Base-by-base conservation (phyloP, 2,888 invertebrate genomes). In the Sesia bembeciformis region DNA sequence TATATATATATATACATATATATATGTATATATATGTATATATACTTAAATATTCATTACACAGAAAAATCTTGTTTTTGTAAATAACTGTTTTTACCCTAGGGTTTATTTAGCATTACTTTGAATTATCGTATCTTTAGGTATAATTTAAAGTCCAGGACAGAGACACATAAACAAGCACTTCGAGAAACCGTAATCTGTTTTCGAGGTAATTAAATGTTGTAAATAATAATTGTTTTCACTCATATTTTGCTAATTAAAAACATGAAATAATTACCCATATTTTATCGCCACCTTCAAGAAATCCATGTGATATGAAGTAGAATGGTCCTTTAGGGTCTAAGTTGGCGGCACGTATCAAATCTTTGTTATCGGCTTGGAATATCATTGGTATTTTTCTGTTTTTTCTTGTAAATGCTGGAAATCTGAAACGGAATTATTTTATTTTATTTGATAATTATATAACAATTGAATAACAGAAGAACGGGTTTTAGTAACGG, bases 281-380 rank as follows among this genome's bases (percentile, higher is more conserved):
- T 52, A 91, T 82, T 66, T 94, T 94, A 59, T 93, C 92, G 1
- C 96, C 96, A 50, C 94, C 93, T 73, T 97, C 97, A 59, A 96
- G 83, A 76, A 96, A 98, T 0, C 97, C 98, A 70, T 98, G 98
- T 1, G 95, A 91, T 58, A 98, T 91, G 57, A 97, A 85, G 71
- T 93, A 96, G 60, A 94, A 91, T 4, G 93, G 93, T 5, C 92
- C 93, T 39, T 78, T 76, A 0, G 92, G 87, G 70, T 93, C 91
- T 3, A 96, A 90, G 58, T 92, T 92, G 4, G 94, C 90, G 40
- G 88, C 79, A 51, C 77, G 82, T 51, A 95, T 92, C 56, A 92
- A 91, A 7, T 92, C 91, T 2, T 90, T 91, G 66, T 93, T 91
- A 62, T 94, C 92, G 43, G 95, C 91, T 66, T 93, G 91, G 23